Evolutionary conservation across 1,140 invertebrate species (phyloP), one percentile per base, ranked within the genome.

Genomic region (Cyclargus thomasi): DNA sequence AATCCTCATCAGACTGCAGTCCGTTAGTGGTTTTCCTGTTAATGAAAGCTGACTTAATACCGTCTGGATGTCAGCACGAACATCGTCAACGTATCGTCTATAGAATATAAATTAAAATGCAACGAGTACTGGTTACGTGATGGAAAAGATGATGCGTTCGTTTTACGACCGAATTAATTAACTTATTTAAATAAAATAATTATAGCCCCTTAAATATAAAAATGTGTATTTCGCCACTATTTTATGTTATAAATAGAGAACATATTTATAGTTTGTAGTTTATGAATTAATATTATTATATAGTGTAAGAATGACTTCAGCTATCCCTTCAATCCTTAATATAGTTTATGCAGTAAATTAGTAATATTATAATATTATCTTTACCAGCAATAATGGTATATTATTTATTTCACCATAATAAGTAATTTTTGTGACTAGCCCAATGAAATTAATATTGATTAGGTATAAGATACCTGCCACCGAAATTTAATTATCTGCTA

Each of bases 1-100:
- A 66, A 70, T 69, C 70, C 67, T 64, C 57, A 65, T 68, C 53
- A 68, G 59, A 64, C 47, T 18, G 67, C 36, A 64, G 23, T 66
- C 53, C 62, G 62, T 55, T 65, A 65, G 64, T 65, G 47, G n/a
- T 55, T 55, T 47, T 35, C 53, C 36, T 64, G 63, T 47, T 64
- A 39, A 64, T 57, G 29, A 66, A 66, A 59, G 64, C 53, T 17
- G 55, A 66, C 64, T 66, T 53, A 20, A 53, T 57, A 66, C 53
- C 64, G 64, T 66, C 55, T 47, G 39, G 39, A 47, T 47, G 39
- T 47, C 39, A 47, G 11, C 39, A 16, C 39, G 14, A 47, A 11
- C 14, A 16, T 47, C 53, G 47, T 53, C 47, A 10, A 16, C 47
- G 47, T 17, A 53, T 53, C 47, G n/a, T 16, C 47, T 14, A 14